Evolutionary conservation across 2,797 vertebrate species (phyloP).

Genomic region (Okamejei kenojei): DNA sequence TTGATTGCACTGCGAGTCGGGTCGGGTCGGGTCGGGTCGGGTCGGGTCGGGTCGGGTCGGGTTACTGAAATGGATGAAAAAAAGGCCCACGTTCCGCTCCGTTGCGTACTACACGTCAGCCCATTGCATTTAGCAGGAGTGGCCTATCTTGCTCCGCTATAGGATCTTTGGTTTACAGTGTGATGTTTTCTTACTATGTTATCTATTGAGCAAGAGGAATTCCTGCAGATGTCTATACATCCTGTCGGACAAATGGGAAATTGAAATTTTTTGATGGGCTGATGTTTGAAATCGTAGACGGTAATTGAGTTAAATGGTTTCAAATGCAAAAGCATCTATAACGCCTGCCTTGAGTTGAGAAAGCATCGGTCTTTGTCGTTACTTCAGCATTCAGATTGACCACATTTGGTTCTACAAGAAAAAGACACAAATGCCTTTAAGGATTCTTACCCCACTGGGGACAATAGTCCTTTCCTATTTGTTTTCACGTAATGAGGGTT

Average conservation of each 20-base stretch:
- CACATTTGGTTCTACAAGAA: neutral
- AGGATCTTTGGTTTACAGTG: neutral
- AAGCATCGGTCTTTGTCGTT: slow-evolving; percentile 5
- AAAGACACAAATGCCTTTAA: neutral
- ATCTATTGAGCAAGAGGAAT: neutral
- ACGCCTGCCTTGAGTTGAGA: neutral
- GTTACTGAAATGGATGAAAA: too few species aligned
- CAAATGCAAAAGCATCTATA: too few species aligned
- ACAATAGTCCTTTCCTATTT: slow-evolving; percentile 22
- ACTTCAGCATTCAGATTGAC: slow-evolving; percentile 19
- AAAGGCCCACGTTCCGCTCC: too few species aligned
- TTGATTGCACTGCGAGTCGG: too few species aligned
- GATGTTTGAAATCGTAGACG: too few species aligned
- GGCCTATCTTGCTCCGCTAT: too few species aligned
- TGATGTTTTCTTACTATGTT: neutral
- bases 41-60: too few species aligned
- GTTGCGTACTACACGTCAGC: too few species aligned
- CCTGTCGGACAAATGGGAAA: neutral
- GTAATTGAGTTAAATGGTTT: too few species aligned
- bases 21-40: too few species aligned
- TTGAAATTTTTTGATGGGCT: neutral
- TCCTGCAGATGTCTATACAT: neutral
- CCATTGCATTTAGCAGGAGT: too few species aligned
- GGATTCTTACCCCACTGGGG: neutral
- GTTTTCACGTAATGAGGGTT: slow-evolving; percentile 10